Evolutionary conservation across 2,113 vertebrate genomes (phyloP).

Genomic region (Leptosomus discolor): DNA sequence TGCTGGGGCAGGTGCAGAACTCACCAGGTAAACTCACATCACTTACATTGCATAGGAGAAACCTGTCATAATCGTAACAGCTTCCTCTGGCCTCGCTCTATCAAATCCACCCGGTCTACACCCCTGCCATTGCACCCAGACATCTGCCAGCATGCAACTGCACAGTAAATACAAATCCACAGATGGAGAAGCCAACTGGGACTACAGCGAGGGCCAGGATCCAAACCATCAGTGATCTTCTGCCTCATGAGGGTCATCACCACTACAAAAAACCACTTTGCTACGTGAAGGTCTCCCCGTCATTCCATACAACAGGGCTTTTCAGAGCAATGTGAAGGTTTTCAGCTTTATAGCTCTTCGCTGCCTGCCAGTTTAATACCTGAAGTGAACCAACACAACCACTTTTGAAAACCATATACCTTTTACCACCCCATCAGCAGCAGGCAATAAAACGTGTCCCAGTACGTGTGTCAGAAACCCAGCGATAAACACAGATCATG

Average conservation of each 20-base stretch:
- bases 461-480: neutral
- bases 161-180: neutral
- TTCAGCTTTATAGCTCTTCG: neutral
- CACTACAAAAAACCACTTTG: neutral
- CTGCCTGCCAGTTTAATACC: neutral
- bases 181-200: neutral
- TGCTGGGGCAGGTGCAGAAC: neutral
- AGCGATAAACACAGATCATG: neutral
- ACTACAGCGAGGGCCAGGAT: neutral
- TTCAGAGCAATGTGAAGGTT: neutral
- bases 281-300: neutral
- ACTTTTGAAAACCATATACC: neutral
- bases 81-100: neutral
- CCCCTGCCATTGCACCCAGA: neutral
- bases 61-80: neutral
- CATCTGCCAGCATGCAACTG: neutral
- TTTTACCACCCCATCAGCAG: neutral
- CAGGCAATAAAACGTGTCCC: neutral
- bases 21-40: neutral
- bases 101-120: neutral
- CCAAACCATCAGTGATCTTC: neutral
- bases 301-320: neutral
- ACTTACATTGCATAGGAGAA: neutral
- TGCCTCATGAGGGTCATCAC: accelerated
- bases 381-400: neutral